Evolutionary conservation across 2,888 invertebrate genomes (phyloP), one percentile per base, ranked within the genome.

Genomic region (Norana najaformis): DNA sequence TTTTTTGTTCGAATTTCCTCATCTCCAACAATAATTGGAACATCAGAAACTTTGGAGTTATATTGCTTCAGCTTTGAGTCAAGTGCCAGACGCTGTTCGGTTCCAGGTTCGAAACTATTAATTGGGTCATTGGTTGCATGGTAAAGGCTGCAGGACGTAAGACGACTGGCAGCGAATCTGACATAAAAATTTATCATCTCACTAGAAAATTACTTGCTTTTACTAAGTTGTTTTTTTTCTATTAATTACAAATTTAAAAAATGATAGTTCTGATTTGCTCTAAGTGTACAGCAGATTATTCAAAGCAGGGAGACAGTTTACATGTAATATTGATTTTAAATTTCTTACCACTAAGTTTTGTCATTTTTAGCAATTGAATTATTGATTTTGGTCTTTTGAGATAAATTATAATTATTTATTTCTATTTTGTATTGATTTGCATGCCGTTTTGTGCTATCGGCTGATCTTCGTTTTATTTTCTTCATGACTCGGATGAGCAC

Each of bases 1-100:
- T 96, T 96, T 91, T 97, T 96, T 0, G 97, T 97, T 93, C 96
- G 96, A 93, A 97, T 96, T 94, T 97, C 97, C 95, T 99, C 96
- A 92, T 97, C 97, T n/a, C 98, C 99, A 94, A 99, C 98, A n/a
- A 99, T 96, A 94, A 99, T 97, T 18, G 99, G 99, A 91, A 99
- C 96, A 92, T 99, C 98, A 94, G 97, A 97, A 91, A 96, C 96
- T 90, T 96, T 95, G 38, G 95, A 95, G 23, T 96, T 95, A 92
- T 96, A 96, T 91, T 96, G 95, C 91, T 96, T 95, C 85, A 99
- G 95, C 88, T 97, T 97, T 89, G 96, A 95, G 92, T 96, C 96
- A 53, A 99, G 95, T 88, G 96, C 96, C 89, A 95, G 95, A 90
- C 98, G 96, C 95, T 99, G 99, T 90, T 96, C 95, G 92, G 98